A percentile compares a stretch with the other conserved stretches of the same genome.
These are phyloP conservation scores for Drosophila albomicans DNA, from an alignment of 1,140 invertebrate species.

Conservation along the genomic window DNA sequence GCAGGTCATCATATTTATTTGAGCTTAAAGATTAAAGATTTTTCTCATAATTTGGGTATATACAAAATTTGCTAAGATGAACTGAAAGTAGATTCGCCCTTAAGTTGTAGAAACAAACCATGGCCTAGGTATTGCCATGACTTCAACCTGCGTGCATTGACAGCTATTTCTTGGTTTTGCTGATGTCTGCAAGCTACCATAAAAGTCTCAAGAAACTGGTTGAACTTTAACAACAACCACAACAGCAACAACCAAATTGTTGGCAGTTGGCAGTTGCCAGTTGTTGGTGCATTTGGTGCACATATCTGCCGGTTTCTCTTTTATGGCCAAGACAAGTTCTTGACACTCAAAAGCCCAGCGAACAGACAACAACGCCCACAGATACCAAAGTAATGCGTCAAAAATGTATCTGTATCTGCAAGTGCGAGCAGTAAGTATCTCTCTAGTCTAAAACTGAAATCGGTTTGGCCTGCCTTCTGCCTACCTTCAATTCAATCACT, in stretches of 20 bases:
- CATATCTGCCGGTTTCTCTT: slow-evolving; percentile 77
- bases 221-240: slow-evolving; percentile 35
- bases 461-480: slow-evolving; percentile 16
- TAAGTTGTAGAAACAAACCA: slow-evolving; percentile 7
- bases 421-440: not conserved
- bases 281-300: slow-evolving; percentile 69
- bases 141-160: slow-evolving; percentile 54
- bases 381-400: slow-evolving; percentile 15
- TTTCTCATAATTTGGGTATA: not conserved
- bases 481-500: slow-evolving; percentile 46
- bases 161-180: slow-evolving; percentile 44
- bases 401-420: slow-evolving; percentile 15
- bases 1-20: slow-evolving; percentile 24
- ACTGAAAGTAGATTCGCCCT: slow-evolving; percentile 25
- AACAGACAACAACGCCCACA: slow-evolving; percentile 51
- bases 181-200: slow-evolving; percentile 54
- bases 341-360: slow-evolving; percentile 68
- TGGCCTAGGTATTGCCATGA: slow-evolving; percentile 49
- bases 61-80: not conserved
- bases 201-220: slow-evolving; percentile 53
- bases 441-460: slow-evolving; percentile 10
- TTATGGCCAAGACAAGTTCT: slow-evolving; percentile 82
- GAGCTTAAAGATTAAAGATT: not conserved
- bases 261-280: slow-evolving; percentile 11
- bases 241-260: slow-evolving; percentile 41